A percentile compares a stretch with the other conserved stretches of the same genome.
These are phyloP conservation scores for Spea multiplicata DNA, from an alignment of 2,113 vertebrate genomes.

Conservation along the genomic window DNA sequence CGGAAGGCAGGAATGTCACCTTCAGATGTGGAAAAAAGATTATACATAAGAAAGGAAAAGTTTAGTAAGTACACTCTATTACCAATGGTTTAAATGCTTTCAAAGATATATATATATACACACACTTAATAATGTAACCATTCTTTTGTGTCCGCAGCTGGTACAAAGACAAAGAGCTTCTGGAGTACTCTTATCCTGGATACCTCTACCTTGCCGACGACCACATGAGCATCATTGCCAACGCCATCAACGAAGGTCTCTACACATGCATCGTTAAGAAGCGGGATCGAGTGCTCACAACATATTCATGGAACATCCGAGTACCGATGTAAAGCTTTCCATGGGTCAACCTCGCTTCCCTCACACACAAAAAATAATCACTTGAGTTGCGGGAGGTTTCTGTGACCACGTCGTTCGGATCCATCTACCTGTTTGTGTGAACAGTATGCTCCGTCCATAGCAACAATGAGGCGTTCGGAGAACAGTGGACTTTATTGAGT, in stretches of 20 bases:
- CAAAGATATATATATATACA: too few species aligned
- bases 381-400: neutral
- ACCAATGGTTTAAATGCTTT: too few species aligned
- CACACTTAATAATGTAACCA: neutral
- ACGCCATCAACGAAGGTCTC: slow-evolving; percentile 92
- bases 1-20: slow-evolving; percentile 88
- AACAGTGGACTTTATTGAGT: neutral
- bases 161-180: slow-evolving; percentile 93
- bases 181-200: slow-evolving; percentile 88
- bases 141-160: slow-evolving; percentile 69
- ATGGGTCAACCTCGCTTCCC: neutral
- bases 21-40: slow-evolving; percentile 94
- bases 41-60: slow-evolving; percentile 90
- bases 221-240: slow-evolving; percentile 91
- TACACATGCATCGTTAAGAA: slow-evolving; percentile 92
- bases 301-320: slow-evolving; percentile 90
- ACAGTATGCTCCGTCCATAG: neutral
- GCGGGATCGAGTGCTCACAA: slow-evolving; percentile 83
- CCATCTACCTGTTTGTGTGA: neutral
- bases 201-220: slow-evolving; percentile 86
- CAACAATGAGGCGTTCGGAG: neutral
- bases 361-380: neutral
- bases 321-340: slow-evolving; percentile 56
- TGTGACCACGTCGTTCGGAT: neutral
- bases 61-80: slow-evolving; percentile 76